Percentiles rank a stretch among this genome's conserved stretches.
phyloP scores from a whole-genome alignment of 2,113 vertebrate genomes.

The Amphilophus citrinellus region DNA sequence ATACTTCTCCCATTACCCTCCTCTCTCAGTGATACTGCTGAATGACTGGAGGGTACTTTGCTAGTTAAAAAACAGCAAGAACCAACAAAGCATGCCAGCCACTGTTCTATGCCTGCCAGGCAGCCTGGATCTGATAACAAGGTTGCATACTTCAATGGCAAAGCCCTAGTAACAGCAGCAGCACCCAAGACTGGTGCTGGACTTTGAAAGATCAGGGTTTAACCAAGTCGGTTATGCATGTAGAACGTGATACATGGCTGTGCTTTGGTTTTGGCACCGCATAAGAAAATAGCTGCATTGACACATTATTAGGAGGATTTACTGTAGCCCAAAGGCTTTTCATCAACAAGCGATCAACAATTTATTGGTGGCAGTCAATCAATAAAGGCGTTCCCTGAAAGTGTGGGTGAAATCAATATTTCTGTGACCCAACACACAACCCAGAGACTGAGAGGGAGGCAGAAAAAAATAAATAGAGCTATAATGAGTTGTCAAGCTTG shows the following conservation, averaged over 20 bases:
- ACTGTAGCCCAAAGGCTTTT: conserved; percentile 35
- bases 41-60: conserved; percentile 55
- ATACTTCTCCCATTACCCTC: conserved; percentile 40
- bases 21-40: conserved; percentile 40
- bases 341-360: conserved; percentile 64
- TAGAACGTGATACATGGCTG: background rate
- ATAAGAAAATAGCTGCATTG: conserved; percentile 5
- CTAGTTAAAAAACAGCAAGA: conserved; percentile 31
- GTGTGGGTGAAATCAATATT: conserved; percentile 68
- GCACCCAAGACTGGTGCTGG: conserved; percentile 14
- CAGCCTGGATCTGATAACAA: conserved; percentile 62
- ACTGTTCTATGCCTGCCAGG: conserved; percentile 45
- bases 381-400: conserved; percentile 60
- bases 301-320: conserved; percentile 43
- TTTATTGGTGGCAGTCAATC: conserved; percentile 65
- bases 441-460: background rate
- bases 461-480: conserved; percentile 4
- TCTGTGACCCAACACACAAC: conserved; percentile 26
- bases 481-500: conserved; percentile 23
- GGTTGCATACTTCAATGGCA: conserved; percentile 53
- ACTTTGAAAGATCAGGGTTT: conserved; percentile 8
- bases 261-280: background rate
- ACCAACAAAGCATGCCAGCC: conserved; percentile 30
- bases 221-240: conserved; percentile 5
- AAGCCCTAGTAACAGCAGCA: conserved; percentile 50